phyloP scores from a whole-genome alignment of 2,113 vertebrate species.

The Eleginops maclovinus region DNA sequence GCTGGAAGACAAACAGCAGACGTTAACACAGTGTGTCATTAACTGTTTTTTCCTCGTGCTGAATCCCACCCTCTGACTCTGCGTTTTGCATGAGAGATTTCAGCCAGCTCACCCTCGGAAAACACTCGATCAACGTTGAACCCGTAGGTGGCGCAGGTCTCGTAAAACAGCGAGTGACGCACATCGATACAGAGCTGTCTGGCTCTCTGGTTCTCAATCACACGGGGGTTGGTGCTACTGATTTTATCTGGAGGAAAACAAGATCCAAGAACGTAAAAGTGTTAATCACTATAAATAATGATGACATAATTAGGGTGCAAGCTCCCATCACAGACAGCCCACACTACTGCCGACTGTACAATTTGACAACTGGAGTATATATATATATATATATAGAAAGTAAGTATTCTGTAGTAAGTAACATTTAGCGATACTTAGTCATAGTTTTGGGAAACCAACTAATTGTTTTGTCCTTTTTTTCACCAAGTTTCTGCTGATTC shows the following conservation, averaged over 20 bases:
- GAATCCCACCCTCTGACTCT: background rate
- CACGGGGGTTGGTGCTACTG: slow-evolving; percentile 90
- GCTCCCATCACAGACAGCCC: background rate
- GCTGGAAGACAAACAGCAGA: slow-evolving; percentile 76
- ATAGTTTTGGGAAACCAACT: too few species aligned
- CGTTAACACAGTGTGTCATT: background rate
- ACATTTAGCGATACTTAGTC: too few species aligned
- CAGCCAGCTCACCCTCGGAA: slow-evolving; percentile 86
- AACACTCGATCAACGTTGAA: slow-evolving; percentile 96
- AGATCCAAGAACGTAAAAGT: background rate
- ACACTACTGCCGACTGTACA: background rate
- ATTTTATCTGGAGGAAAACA: slow-evolving; percentile 88
- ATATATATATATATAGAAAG: background rate
- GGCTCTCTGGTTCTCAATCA: slow-evolving; percentile 90
- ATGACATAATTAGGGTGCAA: background rate
- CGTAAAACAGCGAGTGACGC: slow-evolving; percentile 92
- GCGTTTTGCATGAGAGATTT: background rate
- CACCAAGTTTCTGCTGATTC: too few species aligned
- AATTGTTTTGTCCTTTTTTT: too few species aligned
- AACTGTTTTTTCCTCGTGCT: background rate
- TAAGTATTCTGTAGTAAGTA: too few species aligned
- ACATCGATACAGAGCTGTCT: slow-evolving; percentile 89
- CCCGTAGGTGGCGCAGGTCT: slow-evolving; percentile 97
- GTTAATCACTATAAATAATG: too few species aligned
- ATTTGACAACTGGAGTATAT: background rate